These are phyloP conservation scores for Eledone cirrhosa DNA, from an alignment of 2,888 invertebrate species.

Conservation along the genomic window DNA sequence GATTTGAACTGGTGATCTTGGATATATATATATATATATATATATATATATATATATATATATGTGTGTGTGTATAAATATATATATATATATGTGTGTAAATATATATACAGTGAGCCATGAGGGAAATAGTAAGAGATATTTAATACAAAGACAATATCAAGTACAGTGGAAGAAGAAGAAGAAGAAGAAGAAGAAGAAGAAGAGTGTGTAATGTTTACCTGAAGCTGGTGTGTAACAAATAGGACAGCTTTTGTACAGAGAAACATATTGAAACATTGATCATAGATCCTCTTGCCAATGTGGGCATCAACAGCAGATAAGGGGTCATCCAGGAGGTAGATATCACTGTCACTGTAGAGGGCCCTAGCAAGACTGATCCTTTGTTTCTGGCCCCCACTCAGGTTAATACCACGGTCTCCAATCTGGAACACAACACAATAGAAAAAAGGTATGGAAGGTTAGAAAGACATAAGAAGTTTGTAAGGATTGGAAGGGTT, in stretches of 20 bases:
- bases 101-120: no score
- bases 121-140: no score
- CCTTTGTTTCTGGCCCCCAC: conserved; percentile 61
- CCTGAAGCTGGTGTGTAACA: conserved; percentile 61
- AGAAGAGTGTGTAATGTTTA: conserved; percentile 20
- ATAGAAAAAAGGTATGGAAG: not conserved
- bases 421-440: conserved; percentile 47
- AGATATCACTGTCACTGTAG: conserved; percentile 57
- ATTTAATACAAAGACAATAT: no score
- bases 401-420: conserved; percentile 57
- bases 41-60: no score
- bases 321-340: conserved; percentile 58
- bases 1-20: no score
- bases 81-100: no score
- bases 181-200: no score
- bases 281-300: conserved; percentile 54
- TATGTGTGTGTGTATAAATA: no score
- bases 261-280: conserved; percentile 49
- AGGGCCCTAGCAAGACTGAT: conserved; percentile 57
- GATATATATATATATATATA: no score
- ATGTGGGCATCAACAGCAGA: conserved; percentile 62
- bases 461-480: no score
- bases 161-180: no score
- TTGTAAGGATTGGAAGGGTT: no score
- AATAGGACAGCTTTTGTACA: conserved; percentile 55